Conservation (phyloP, 2,888 invertebrate species). For the Erebia aethiops region DNA sequence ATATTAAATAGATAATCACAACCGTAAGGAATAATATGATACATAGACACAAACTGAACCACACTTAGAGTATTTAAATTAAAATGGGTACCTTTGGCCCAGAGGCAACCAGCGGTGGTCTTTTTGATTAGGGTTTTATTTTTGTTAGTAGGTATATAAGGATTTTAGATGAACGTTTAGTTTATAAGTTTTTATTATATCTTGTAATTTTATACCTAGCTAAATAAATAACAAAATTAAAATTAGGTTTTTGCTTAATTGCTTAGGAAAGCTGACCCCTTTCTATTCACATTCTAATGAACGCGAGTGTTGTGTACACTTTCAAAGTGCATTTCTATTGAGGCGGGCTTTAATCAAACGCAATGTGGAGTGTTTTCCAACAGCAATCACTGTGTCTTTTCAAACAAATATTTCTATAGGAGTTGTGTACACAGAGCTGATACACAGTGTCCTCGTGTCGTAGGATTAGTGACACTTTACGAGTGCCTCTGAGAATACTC, state of each 20-base stretch:
- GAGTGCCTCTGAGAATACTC: slow-evolving; percentile 5
- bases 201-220: no score
- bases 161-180: no score
- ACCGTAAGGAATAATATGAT: no score
- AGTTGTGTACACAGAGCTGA: not conserved
- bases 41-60: not conserved
- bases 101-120: no score
- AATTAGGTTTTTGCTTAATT: not conserved
- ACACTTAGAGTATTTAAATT: not conserved
- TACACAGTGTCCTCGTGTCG: not conserved
- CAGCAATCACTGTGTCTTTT: not conserved
- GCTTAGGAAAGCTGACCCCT: not conserved
- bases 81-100: no score
- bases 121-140: no score
- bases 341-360: slow-evolving; percentile 12
- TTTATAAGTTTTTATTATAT: no score
- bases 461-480: slow-evolving; percentile 7
- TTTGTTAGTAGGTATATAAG: no score
- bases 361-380: slow-evolving; percentile 4
- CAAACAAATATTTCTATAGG: not conserved
- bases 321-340: slow-evolving; percentile 16
- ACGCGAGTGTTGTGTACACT: not conserved
- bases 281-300: slow-evolving; percentile 5
- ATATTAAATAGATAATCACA: no score
- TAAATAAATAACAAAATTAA: no score